These are phyloP conservation scores for Scaptomyza polygonia DNA, from an alignment of 2,888 invertebrate species.

Conservation along the genomic window DNA sequence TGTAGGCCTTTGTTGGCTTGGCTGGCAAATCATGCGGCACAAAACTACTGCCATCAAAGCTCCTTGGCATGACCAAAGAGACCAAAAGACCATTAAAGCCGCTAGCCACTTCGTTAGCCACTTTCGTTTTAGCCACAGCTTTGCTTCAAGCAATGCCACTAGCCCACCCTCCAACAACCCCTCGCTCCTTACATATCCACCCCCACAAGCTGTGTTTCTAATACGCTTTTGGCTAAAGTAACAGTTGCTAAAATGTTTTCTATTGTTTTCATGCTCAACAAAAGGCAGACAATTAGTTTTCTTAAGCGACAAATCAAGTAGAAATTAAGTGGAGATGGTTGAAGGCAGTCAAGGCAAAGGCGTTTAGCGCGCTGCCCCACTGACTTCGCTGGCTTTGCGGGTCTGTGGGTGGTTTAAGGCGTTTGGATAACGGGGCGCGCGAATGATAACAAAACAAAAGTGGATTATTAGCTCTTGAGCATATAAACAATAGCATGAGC, in stretches of 20 bases:
- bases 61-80: conserved; percentile 22
- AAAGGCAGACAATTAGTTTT: conserved; percentile 81
- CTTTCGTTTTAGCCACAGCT: conserved; percentile 57
- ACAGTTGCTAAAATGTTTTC: conserved; percentile 79
- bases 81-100: conserved; percentile 60
- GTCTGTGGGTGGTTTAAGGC: conserved; percentile 13
- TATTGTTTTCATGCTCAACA: conserved; percentile 80
- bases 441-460: conserved; percentile 77
- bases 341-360: conserved; percentile 31
- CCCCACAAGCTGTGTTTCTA: conserved; percentile 51
- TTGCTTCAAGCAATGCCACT: conserved; percentile 29
- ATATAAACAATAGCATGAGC: conserved; percentile 69
- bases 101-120: conserved; percentile 58
- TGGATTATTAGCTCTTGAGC: conserved; percentile 80
- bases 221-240: conserved; percentile 76
- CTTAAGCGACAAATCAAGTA: conserved; percentile 81
- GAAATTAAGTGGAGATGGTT: conserved; percentile 74
- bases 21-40: conserved; percentile 14
- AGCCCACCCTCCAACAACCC: conserved; percentile 1
- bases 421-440: conserved; percentile 46
- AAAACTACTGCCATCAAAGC: conserved; percentile 29
- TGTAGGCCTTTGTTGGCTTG: conserved; percentile 32
- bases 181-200: not conserved
- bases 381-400: conserved; percentile 5
- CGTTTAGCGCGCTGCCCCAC: conserved; percentile 38